phyloP scores from a whole-genome alignment of 2,113 vertebrate genomes.

The Panthera leo region DNA sequence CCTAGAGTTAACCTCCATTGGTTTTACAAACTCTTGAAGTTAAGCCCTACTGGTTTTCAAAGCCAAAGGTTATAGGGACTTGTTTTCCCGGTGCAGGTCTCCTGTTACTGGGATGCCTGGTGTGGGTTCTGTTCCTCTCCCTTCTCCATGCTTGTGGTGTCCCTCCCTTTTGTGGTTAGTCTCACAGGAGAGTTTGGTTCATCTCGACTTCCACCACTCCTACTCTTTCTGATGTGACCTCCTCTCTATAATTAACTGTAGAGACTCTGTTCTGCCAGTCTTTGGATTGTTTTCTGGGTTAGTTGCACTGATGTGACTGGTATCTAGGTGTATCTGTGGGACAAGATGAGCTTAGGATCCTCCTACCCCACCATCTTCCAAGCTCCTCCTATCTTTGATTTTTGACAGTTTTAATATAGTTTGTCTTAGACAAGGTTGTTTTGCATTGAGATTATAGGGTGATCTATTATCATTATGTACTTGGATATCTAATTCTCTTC shows the following conservation, averaged over 20 bases:
- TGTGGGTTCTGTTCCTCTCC: background rate
- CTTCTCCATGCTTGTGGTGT: background rate
- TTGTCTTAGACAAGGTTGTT: background rate
- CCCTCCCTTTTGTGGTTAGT: background rate
- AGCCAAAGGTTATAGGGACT: background rate
- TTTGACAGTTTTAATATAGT: background rate
- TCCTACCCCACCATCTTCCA: background rate
- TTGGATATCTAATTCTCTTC: background rate
- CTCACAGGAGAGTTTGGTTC: background rate
- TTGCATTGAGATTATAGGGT: background rate
- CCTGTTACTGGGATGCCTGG: background rate
- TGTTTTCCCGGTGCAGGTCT: background rate
- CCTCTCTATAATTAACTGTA: background rate
- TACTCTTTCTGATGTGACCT: background rate
- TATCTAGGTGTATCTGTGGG: background rate
- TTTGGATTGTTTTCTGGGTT: background rate
- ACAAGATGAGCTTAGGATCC: background rate
- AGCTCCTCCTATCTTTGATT: background rate
- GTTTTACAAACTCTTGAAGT: background rate
- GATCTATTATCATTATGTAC: background rate
- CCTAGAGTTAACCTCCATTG: background rate
- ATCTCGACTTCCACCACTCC: background rate
- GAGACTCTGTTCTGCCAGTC: background rate
- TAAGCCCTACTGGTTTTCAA: background rate
- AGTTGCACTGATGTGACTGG: background rate